Conservation (phyloP, 2,797 vertebrate species). For the Gorsachius magnificus region DNA sequence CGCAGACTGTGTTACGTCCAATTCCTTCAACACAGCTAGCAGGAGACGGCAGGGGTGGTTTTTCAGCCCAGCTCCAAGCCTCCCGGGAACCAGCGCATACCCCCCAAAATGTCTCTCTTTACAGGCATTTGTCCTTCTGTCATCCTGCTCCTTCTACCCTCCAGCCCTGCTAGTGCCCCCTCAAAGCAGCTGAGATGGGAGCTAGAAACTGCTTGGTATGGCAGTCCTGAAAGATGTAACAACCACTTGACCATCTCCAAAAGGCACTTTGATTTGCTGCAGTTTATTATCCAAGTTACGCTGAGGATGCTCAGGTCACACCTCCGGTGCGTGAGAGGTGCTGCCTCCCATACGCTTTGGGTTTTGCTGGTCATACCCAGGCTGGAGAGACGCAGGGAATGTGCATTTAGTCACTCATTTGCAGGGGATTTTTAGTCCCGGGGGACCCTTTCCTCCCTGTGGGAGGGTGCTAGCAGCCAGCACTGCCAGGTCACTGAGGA, state of each 20-base stretch:
- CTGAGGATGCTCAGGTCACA: neutral
- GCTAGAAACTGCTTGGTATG: neutral
- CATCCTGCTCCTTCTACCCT: neutral
- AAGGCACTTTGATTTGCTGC: neutral
- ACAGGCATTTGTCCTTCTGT: neutral
- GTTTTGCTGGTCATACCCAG: neutral
- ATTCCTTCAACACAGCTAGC: neutral
- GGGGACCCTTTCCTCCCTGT: neutral
- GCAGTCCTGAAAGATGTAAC: neutral
- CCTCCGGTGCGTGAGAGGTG: rapidly evolving
- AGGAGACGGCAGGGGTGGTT: too few species aligned
- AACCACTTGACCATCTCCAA: neutral
- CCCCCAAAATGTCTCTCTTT: neutral
- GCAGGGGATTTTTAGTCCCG: neutral
- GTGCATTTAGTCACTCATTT: neutral
- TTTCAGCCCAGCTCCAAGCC: neutral
- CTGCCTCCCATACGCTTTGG: neutral
- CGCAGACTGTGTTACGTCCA: neutral
- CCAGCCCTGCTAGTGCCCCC: neutral
- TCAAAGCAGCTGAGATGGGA: neutral
- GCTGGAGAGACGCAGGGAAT: neutral
- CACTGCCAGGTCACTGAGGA: neutral
- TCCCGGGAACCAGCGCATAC: neutral
- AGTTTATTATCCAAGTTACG: neutral
- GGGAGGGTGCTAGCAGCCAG: neutral